phyloP scores from a whole-genome alignment of 2,888 invertebrate genomes.

The Ornithoptera alexandrae region DNA sequence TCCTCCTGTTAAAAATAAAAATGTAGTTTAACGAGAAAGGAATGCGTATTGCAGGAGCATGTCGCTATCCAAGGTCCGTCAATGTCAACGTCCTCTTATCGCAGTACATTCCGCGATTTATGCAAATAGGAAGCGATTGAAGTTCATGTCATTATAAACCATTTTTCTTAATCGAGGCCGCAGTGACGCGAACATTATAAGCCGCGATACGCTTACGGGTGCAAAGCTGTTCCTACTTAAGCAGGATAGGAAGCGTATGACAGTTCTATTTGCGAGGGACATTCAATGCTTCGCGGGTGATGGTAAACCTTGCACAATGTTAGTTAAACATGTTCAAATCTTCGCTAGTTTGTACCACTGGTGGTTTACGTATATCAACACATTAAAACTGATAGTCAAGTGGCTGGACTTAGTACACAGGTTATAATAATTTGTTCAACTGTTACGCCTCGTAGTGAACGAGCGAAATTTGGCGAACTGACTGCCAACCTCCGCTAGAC shows the following conservation, averaged over 20 bases:
- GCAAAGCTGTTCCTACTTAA: conserved; percentile 1
- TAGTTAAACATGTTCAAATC: neutral
- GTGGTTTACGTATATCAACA: too few relatives aligned
- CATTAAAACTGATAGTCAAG: too few relatives aligned
- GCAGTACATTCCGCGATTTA: conserved; percentile 24
- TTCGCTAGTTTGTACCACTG: too few relatives aligned
- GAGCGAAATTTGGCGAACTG: too few relatives aligned
- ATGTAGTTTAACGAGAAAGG: neutral
- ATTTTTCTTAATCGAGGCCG: conserved; percentile 8
- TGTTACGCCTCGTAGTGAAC: too few relatives aligned
- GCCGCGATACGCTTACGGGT: conserved; percentile 9
- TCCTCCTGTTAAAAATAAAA: neutral
- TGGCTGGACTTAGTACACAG: too few relatives aligned
- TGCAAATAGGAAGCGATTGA: conserved; percentile 22
- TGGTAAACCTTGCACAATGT: too few relatives aligned
- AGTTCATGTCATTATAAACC: conserved; percentile 8
- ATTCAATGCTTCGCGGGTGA: neutral
- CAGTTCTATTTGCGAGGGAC: neutral
- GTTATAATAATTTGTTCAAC: too few relatives aligned
- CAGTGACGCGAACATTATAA: neutral
- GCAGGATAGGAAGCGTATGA: neutral
- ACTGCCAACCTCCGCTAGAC: too few relatives aligned
- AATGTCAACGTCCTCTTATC: conserved; percentile 20
- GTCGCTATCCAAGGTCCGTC: neutral
- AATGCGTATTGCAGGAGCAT: neutral